Conservation (phyloP, 2,888 invertebrate species). For the Auanema sp. region DNA sequence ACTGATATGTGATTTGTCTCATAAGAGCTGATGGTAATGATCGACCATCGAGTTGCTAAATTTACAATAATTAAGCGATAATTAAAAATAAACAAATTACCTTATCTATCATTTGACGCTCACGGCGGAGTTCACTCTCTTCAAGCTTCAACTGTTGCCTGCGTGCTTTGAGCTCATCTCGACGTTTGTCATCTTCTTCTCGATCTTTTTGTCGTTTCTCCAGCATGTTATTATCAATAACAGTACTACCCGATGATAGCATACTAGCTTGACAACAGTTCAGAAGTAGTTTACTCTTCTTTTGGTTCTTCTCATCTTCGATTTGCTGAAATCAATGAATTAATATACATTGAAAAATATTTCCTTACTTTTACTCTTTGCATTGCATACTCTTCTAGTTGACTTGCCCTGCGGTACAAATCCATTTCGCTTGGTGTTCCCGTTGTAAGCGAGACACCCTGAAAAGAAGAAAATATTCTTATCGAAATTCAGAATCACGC, state of each 20-base stretch:
- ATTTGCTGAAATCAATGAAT: conserved; percentile 23
- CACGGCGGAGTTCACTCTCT: conserved; percentile 32
- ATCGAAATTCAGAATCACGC: too few species aligned
- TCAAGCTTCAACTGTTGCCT: conserved; percentile 41
- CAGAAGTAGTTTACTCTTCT: conserved; percentile 37
- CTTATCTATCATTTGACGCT: conserved; percentile 33
- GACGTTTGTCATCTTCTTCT: conserved; percentile 39
- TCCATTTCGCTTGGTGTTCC: conserved; percentile 49
- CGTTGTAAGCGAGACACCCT: conserved; percentile 21
- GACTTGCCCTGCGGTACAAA: conserved; percentile 50
- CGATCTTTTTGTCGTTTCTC: conserved; percentile 35
- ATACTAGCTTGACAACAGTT: conserved; percentile 44
- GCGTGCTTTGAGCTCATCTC: conserved; percentile 39
- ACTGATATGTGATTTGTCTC: conserved; percentile 27
- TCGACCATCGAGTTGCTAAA: conserved; percentile 19
- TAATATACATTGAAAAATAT: not conserved
- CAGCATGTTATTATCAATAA: conserved; percentile 38
- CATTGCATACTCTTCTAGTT: conserved; percentile 50
- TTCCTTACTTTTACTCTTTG: conserved; percentile 28
- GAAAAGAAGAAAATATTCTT: too few species aligned
- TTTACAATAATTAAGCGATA: not conserved
- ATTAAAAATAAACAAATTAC: not conserved
- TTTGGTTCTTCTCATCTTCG: conserved; percentile 34
- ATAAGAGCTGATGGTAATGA: conserved; percentile 19
- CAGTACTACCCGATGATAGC: conserved; percentile 40